Evolutionary conservation across 2,113 vertebrate genomes (phyloP).

Genomic region (Azemiops feae): DNA sequence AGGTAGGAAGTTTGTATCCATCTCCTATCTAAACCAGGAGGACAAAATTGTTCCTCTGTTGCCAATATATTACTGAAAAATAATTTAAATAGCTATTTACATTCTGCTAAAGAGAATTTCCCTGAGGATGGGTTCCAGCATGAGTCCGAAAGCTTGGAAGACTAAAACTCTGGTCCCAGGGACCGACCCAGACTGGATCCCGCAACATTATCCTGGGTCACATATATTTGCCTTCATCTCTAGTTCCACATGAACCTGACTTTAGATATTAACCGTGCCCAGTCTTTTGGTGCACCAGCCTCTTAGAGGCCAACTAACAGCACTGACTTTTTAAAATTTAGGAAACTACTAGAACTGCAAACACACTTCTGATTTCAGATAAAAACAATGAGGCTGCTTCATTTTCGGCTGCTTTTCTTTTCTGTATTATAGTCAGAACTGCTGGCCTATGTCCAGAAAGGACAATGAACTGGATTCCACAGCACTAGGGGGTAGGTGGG

Average conservation of each 20-base stretch:
- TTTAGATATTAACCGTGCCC: background rate
- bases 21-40: background rate
- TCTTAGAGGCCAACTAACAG: background rate
- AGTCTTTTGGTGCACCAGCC: background rate
- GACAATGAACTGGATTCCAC: background rate
- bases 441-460: background rate
- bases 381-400: background rate
- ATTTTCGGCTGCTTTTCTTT: background rate
- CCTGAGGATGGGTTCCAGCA: too few relatives aligned
- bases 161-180: too few relatives aligned
- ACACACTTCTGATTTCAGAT: background rate
- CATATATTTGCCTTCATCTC: background rate
- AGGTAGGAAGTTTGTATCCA: background rate
- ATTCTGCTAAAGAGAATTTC: background rate
- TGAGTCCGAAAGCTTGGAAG: too few relatives aligned
- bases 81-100: background rate
- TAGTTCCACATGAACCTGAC: background rate
- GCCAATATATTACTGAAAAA: background rate
- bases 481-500: fast-evolving
- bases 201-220: too few relatives aligned
- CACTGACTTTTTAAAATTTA: background rate
- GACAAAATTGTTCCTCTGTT: background rate
- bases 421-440: background rate
- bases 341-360: background rate
- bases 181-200: too few relatives aligned